These are phyloP conservation scores for Tringa solitaria DNA, from an alignment of 2,113 vertebrate species.

Conservation along the genomic window DNA sequence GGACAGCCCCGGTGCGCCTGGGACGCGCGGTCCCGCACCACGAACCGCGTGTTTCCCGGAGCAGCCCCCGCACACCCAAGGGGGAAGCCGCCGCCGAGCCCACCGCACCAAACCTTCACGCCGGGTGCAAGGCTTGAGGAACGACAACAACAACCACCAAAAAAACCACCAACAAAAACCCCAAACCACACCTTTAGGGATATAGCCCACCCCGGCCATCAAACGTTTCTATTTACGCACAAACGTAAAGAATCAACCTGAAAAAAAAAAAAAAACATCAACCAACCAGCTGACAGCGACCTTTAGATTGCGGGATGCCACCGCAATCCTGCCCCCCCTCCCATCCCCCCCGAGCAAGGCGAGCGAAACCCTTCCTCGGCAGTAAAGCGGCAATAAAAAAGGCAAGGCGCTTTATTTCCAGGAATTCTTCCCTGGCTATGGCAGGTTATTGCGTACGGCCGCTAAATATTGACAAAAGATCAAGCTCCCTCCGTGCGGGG, in stretches of 20 bases:
- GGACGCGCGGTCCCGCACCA: background rate
- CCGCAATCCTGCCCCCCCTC: background rate
- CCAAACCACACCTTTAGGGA: background rate
- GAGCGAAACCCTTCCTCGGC: background rate
- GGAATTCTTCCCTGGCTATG: background rate
- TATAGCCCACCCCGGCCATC: background rate
- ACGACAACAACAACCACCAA: background rate
- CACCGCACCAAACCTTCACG: background rate
- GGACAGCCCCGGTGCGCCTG: background rate
- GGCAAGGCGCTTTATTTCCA: conserved; percentile 9
- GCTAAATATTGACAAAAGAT: conserved; percentile 12
- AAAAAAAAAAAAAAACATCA: too few species aligned
- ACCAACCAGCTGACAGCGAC: background rate
- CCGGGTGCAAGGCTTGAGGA: background rate
- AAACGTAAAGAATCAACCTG: too few species aligned
- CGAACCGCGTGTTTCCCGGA: background rate
- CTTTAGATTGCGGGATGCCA: conserved; percentile 19
- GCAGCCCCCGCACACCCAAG: background rate
- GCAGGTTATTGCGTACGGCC: background rate
- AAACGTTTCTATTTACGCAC: background rate
- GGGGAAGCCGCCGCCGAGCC: background rate
- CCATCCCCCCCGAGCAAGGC: background rate
- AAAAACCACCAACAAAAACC: too few species aligned
- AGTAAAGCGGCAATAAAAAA: background rate
- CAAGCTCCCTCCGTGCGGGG: background rate